These are phyloP conservation scores for Peromyscus polionotus DNA, from an alignment of 2,113 vertebrate genomes.

Conservation along the genomic window DNA sequence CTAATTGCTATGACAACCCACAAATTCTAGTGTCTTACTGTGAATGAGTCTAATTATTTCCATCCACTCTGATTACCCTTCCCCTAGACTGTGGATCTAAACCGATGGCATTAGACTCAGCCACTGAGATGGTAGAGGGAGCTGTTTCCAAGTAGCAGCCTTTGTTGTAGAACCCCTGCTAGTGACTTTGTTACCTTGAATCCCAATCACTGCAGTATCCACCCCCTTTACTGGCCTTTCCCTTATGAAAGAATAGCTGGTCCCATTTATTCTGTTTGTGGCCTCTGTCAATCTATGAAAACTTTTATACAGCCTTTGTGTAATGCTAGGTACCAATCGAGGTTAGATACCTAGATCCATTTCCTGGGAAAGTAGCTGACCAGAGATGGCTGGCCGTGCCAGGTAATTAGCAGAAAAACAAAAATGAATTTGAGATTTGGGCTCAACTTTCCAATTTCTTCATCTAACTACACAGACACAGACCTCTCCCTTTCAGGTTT, in stretches of 20 bases:
- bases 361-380: neutral
- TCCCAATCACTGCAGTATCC: neutral
- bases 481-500: neutral
- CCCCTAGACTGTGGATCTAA: neutral
- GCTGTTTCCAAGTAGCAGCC: neutral
- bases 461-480: neutral
- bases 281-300: neutral
- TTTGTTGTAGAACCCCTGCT: neutral
- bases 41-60: neutral
- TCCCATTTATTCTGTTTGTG: neutral
- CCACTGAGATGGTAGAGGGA: neutral
- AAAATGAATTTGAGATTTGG: conserved; percentile 45
- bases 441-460: neutral
- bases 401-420: conserved; percentile 60
- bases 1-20: neutral
- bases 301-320: conserved; percentile 3
- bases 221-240: neutral
- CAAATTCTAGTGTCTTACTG: neutral
- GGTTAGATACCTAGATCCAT: conserved; percentile 35
- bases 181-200: neutral
- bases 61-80: neutral
- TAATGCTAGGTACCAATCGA: neutral
- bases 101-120: neutral
- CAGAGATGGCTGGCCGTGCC: neutral
- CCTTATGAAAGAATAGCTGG: neutral